Base-by-base conservation (phyloP, 1,140 invertebrate genomes). In the Drosophila serrata region DNA sequence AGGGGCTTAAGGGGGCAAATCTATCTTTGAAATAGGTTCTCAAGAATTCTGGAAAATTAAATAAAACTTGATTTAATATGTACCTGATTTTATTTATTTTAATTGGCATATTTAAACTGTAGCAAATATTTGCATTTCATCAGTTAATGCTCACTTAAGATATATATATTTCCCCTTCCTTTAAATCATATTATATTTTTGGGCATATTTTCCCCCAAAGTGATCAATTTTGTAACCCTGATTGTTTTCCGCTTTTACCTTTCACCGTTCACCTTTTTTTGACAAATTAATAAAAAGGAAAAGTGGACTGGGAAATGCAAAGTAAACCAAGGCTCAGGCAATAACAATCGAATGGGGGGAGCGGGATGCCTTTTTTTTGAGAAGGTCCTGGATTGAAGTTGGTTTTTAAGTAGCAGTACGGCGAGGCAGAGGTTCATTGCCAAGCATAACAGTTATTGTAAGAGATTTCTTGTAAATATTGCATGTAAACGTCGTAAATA, bases 401-500 rank as follows among this genome's bases (percentile, higher is more conserved):
- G 48, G 65, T 13, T 46, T 58, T 56, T 58, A 40, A 70, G 68
- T 48, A 37, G 68, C 40, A 58, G 45, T 43, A 58, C 45, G 43
- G 42, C 43, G 43, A n/a, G n/a, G 43, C 43, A 15, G 7, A 27
- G 49, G 49, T 43, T 60, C 49, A 65, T 64, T 74, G 82, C 65
- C 76, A 81, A 80, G 85, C 84, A 90, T 90, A 88, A 88, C 84
- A 84, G 84, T 88, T 88, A 88, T 88, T 88, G 73, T 88, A 88
- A 88, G 80, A 84, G 85, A 88, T 88, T 88, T 88, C 84, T 76
- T 88, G 84, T 88, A 88, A 88, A 88, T 88, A 90, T 90, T 84
- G 84, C 85, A 90, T 88, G 84, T 88, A 90, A 88, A 90, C 68
- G 84, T 78, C 81, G 68, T 88, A 88, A 88, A 88, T 90, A 88